These are phyloP conservation scores for Acleris holmiana DNA, from an alignment of 2,888 invertebrate species.

Conservation along the genomic window DNA sequence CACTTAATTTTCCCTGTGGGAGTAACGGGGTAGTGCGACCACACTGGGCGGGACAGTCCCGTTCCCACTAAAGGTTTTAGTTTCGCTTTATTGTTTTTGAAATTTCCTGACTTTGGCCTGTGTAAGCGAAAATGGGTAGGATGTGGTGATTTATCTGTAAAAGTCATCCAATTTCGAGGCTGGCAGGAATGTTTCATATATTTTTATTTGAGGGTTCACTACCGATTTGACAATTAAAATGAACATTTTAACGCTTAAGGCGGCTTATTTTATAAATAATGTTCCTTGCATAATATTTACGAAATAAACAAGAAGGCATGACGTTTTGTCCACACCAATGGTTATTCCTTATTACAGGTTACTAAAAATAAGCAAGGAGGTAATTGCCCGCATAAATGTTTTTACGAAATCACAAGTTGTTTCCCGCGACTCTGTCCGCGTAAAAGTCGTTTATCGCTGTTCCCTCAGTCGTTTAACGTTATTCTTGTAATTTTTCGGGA, in stretches of 20 bases:
- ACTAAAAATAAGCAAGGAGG: too few relatives aligned
- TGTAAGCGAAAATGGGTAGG: slow-evolving; percentile 16
- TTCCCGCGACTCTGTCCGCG: too few relatives aligned
- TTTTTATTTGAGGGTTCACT: background rate
- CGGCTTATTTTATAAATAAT: slow-evolving; percentile 24
- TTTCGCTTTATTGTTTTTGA: slow-evolving; percentile 42
- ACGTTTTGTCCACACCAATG: too few relatives aligned
- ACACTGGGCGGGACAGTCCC: slow-evolving; percentile 38
- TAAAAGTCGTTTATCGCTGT: too few relatives aligned
- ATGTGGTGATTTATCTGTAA: slow-evolving; percentile 1
- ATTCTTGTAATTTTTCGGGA: too few relatives aligned
- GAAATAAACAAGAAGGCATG: too few relatives aligned
- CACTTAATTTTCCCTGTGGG: slow-evolving; percentile 47
- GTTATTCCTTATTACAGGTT: too few relatives aligned
- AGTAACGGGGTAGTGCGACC: slow-evolving; percentile 39
- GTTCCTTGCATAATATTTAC: background rate
- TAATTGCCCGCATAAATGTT: too few relatives aligned
- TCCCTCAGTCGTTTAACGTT: too few relatives aligned
- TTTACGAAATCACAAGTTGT: too few relatives aligned
- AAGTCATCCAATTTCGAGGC: background rate
- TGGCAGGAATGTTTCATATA: slow-evolving; percentile 5
- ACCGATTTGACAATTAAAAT: too few relatives aligned
- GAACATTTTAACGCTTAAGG: slow-evolving; percentile 7
- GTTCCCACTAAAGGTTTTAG: slow-evolving; percentile 39
- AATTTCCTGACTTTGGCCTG: slow-evolving; percentile 33